Percentiles rank a stretch among this genome's conserved stretches.
phyloP scores from a whole-genome alignment of 2,797 vertebrate species.

The Labeo calbasu region DNA sequence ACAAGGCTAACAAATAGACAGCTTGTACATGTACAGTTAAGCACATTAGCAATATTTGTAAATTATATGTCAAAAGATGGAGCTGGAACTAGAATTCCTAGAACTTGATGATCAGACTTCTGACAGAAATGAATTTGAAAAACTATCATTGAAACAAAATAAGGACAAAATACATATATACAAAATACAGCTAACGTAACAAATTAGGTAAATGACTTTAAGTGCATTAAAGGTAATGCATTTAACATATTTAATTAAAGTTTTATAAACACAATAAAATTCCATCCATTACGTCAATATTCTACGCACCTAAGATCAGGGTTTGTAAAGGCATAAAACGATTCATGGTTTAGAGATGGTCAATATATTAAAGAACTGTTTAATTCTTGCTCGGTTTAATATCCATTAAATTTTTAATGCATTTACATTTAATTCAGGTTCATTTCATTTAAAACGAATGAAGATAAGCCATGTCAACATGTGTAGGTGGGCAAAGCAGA shows the following conservation, averaged over 20 bases:
- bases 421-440: background rate
- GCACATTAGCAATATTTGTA: background rate
- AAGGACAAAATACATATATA: background rate
- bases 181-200: background rate
- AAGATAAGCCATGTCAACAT: background rate
- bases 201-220: background rate
- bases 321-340: background rate
- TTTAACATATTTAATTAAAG: background rate
- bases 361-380: background rate
- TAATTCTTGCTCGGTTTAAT: background rate
- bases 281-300: background rate
- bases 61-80: background rate
- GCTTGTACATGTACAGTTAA: background rate
- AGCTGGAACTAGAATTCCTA: background rate
- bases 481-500: background rate
- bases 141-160: background rate
- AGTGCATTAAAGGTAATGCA: background rate
- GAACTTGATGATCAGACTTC: background rate
- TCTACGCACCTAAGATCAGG: background rate
- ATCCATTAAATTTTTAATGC: background rate
- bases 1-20: background rate
- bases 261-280: background rate
- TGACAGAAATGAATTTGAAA: background rate
- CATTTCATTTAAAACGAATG: background rate
- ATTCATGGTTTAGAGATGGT: background rate